Evolutionary conservation across 2,888 invertebrate genomes (phyloP).

Genomic region (Tetragonula carbonaria): DNA sequence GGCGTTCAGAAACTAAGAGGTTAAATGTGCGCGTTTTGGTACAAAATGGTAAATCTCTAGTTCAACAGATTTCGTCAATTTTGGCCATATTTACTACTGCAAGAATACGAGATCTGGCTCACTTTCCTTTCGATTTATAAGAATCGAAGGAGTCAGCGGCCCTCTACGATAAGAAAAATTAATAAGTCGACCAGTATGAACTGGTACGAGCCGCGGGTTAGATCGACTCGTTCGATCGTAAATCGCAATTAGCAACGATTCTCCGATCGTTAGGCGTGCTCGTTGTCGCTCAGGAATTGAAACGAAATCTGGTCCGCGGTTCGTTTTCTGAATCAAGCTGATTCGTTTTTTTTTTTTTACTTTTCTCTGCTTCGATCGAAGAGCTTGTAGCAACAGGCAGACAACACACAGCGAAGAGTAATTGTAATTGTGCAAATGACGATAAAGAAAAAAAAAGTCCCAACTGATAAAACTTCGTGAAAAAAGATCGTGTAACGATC

Average conservation of each 20-base stretch:
- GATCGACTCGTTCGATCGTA: conserved; percentile 40
- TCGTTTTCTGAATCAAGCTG: not conserved
- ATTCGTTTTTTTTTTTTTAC: not conserved
- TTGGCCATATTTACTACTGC: too few species aligned
- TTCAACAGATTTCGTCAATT: too few species aligned
- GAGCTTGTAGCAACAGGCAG: too few species aligned
- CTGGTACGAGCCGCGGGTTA: conserved; percentile 45
- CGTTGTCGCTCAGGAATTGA: not conserved
- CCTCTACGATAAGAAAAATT: conserved; percentile 6
- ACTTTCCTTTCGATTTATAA: not conserved
- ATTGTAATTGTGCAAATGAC: too few species aligned
- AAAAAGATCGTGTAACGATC: too few species aligned
- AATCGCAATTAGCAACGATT: conserved; percentile 42
- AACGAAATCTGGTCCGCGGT: conserved; percentile 13
- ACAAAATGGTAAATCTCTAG: too few species aligned
- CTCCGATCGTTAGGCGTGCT: conserved; percentile 3
- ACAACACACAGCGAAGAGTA: too few species aligned
- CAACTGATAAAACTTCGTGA: too few species aligned
- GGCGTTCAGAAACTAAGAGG: too few species aligned
- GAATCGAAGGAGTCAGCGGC: conserved; percentile 38
- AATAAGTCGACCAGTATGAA: conserved; percentile 42
- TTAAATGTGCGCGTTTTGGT: too few species aligned
- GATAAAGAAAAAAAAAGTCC: too few species aligned
- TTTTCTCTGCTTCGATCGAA: not conserved
- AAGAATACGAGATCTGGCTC: too few species aligned